Percentiles rank a stretch among this genome's conserved stretches.
Evolutionary conservation across 2,113 vertebrate genomes (phyloP).

Genomic region (Thunnus maccoyii): DNA sequence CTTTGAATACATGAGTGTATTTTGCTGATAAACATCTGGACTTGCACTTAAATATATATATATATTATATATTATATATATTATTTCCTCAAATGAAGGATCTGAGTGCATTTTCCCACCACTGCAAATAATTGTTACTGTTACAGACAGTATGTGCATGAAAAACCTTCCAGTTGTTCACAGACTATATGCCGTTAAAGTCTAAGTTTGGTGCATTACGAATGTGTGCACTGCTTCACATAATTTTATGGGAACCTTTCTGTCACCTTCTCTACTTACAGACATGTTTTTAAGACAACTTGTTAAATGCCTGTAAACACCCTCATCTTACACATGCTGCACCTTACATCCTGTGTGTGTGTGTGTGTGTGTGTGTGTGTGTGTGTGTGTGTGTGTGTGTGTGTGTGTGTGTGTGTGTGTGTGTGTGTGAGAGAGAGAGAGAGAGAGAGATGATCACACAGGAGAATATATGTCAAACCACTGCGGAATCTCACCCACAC

Average conservation of each 20-base stretch:
- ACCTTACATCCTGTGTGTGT: slow-evolving; percentile 69
- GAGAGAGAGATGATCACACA: slow-evolving; percentile 35
- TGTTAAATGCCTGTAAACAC: slow-evolving; percentile 62
- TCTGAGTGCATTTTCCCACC: too few relatives aligned
- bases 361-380: background rate
- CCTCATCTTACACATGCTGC: slow-evolving; percentile 49
- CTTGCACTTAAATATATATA: too few relatives aligned
- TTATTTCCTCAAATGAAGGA: too few relatives aligned
- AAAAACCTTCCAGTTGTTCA: background rate
- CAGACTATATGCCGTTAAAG: background rate
- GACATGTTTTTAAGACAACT: slow-evolving; percentile 38
- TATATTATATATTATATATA: too few relatives aligned
- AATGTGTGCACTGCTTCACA: slow-evolving; percentile 7
- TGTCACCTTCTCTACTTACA: slow-evolving; percentile 20
- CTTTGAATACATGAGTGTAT: too few relatives aligned
- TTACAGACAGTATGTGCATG: too few relatives aligned
- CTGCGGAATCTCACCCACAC: slow-evolving; percentile 64
- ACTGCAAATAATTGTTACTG: background rate
- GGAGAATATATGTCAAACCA: slow-evolving; percentile 73
- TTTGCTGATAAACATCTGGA: too few relatives aligned
- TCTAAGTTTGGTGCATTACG: background rate
- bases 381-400: slow-evolving; percentile 19
- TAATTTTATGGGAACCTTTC: slow-evolving; percentile 16
- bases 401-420: background rate
- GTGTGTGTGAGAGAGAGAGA: background rate